These are phyloP conservation scores for Netelia virgata DNA, from an alignment of 2,888 invertebrate species.

Conservation along the genomic window DNA sequence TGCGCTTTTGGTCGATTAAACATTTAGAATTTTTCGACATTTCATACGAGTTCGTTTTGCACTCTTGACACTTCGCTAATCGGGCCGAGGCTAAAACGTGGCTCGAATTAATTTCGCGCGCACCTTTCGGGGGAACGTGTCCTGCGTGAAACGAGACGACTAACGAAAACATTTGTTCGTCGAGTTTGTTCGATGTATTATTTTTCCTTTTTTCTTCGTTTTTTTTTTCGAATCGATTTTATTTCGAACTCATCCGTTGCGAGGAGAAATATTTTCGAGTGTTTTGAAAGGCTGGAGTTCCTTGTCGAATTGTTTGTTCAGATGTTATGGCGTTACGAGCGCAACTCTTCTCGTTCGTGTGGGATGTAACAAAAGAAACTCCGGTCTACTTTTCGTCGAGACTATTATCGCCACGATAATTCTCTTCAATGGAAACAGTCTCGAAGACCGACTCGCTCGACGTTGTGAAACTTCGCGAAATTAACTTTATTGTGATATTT, in stretches of 20 bases:
- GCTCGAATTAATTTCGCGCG: too few species aligned
- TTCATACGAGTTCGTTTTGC: conserved; percentile 43
- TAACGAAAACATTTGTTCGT: too few species aligned
- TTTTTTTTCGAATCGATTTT: background rate
- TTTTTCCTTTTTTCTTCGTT: background rate
- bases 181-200: background rate
- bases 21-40: conserved; percentile 23
- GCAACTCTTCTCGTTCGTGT: background rate
- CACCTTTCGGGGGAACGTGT: too few species aligned
- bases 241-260: background rate
- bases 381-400: background rate
- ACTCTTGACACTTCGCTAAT: background rate
- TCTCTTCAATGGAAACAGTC: background rate
- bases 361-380: background rate
- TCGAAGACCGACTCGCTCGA: background rate
- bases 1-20: background rate
- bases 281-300: background rate
- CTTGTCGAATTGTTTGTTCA: conserved; percentile 8
- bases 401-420: background rate
- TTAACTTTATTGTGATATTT: background rate
- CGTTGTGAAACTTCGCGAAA: background rate
- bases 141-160: too few species aligned
- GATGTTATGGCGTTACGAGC: conserved; percentile 3
- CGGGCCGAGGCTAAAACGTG: too few species aligned
- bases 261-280: background rate